Base-by-base conservation (phyloP, 2,113 vertebrate genomes). In the Lutjanus erythropterus region DNA sequence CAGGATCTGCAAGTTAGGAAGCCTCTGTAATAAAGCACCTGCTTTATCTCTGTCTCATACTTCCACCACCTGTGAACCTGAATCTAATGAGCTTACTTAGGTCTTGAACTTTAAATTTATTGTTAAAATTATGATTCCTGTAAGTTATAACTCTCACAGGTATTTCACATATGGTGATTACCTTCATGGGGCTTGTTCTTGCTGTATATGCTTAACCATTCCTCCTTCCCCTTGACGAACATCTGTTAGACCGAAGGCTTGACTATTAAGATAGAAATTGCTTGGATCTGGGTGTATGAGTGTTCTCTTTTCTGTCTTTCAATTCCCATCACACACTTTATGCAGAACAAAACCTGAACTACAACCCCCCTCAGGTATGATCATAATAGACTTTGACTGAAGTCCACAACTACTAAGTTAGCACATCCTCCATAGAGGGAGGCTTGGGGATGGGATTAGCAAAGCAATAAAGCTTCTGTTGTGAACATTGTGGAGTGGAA, bases 401-500 rank as follows among this genome's bases (percentile, higher is more conserved):
- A 75, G 69, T 75, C 64, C 56, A 64, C 37, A 44, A 74, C 10
- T 9, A 75, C 47, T 46, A 75, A 71, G 39, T 75, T 31, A 46
- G 67, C 46, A 18, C 29, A 75, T 77, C 68, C 46, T 83, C 60
- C 29, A 21, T 0, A 52, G 62, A 86, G 42, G 44, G 75, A 75
- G 62, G 65, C 66, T 71, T 41, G 58, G 35, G 62, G 70, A 80
- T 56, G 15, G 55, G 81, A 83, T 83, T 67, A 85, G 72, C 75
- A 80, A 78, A 56, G 69, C 56, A 69, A 18, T 71, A 44, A 81
- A 73, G 53, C 72, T 19, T 75, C 74, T 72, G 61, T 53, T 58
- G 49, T 59, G 47, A 79, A 84, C 6, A 55, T 14, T 76, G 58
- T 25, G 0, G 33, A 67, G 58, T 19, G 75, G 53, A 74, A 88